Conservation (phyloP, 1,140 invertebrate species). For the Bicyclus anynana region DNA sequence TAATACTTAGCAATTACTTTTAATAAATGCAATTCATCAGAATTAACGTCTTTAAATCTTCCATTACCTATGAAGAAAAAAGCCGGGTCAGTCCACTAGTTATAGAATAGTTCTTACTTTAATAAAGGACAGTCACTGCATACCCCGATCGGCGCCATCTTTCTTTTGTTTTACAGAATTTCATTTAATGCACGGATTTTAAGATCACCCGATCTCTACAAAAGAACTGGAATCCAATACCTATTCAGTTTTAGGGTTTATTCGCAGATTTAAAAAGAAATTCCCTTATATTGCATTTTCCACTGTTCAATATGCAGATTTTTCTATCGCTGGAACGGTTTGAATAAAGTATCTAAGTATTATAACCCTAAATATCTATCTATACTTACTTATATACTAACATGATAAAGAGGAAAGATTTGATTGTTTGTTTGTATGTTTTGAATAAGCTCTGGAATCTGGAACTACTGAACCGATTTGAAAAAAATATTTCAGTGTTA, state of each 20-base stretch:
- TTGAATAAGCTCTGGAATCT: too few relatives aligned
- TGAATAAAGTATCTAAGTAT: not conserved
- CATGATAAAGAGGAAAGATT: too few relatives aligned
- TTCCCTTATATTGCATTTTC: not conserved
- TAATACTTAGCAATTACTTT: too few relatives aligned
- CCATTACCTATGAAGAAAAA: not conserved
- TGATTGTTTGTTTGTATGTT: too few relatives aligned
- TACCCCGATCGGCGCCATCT: not conserved
- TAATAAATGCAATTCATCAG: too few relatives aligned
- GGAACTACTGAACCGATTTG: too few relatives aligned
- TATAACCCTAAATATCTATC: not conserved
- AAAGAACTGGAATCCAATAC: conserved; percentile 2
- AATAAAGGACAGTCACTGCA: not conserved
- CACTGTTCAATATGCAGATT: not conserved
- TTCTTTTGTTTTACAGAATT: conserved; percentile 9
- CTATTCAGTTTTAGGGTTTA: conserved; percentile 1
- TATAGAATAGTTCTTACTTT: not conserved
- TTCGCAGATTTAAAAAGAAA: not conserved
- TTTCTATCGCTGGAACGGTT: not conserved
- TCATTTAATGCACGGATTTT: conserved; percentile 6
- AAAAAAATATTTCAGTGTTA: too few relatives aligned
- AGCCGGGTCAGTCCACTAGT: not conserved
- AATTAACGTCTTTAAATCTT: too few relatives aligned
- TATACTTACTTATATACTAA: too few relatives aligned
- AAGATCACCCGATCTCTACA: not conserved